Evolutionary conservation across 2,113 vertebrate species (phyloP).

Genomic region (Toxotes chatareus): DNA sequence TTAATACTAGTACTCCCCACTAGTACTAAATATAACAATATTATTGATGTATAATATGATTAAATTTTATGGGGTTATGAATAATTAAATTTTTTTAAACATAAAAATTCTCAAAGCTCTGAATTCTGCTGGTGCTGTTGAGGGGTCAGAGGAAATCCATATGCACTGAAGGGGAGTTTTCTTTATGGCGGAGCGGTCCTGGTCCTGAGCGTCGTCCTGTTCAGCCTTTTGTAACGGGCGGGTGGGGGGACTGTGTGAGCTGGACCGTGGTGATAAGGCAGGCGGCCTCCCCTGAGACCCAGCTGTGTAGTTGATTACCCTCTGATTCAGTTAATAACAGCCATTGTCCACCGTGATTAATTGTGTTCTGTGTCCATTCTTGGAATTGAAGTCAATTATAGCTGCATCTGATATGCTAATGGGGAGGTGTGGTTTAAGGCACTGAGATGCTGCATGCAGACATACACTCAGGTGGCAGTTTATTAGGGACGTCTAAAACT

Average conservation of each 20-base stretch:
- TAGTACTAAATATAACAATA: too few species aligned
- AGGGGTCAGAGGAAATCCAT: constrained; percentile 48
- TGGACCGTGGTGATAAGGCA: constrained; percentile 60
- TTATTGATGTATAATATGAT: too few species aligned
- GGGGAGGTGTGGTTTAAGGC: neutral
- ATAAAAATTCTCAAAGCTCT: too few species aligned
- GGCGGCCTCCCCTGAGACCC: constrained; percentile 34
- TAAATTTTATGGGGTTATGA: too few species aligned
- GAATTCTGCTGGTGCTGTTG: neutral
- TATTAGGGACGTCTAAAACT: neutral
- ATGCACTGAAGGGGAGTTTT: constrained; percentile 22
- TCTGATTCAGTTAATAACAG: constrained; percentile 48
- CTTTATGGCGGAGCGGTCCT: constrained; percentile 24
- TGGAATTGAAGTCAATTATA: constrained; percentile 50
- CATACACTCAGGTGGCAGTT: neutral
- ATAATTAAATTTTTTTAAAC: too few species aligned
- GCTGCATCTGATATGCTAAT: constrained; percentile 41
- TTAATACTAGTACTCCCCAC: too few species aligned
- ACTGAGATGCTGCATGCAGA: neutral
- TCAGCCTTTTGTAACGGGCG: neutral
- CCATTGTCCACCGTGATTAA: constrained; percentile 52
- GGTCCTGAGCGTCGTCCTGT: neutral
- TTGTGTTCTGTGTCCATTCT: constrained; percentile 36
- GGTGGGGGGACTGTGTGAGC: constrained; percentile 18
- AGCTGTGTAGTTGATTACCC: constrained; percentile 42